Evolutionary conservation across 2,888 invertebrate species (phyloP).

Genomic region (Drosophila lacicola): DNA sequence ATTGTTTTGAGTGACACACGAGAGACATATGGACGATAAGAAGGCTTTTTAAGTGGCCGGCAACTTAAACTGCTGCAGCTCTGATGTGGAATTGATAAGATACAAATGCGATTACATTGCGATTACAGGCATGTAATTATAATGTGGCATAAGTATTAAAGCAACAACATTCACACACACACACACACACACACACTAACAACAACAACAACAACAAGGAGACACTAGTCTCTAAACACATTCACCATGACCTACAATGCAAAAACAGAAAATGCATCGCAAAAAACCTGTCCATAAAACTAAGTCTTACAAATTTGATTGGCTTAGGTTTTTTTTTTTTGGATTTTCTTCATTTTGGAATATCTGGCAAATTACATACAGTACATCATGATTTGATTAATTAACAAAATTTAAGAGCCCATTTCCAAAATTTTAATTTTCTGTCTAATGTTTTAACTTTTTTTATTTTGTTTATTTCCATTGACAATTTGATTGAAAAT

Average conservation of each 20-base stretch:
- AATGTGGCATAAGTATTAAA: conserved; percentile 17
- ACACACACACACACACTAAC: conserved; percentile 3
- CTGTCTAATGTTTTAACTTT: background rate
- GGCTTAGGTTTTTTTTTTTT: background rate
- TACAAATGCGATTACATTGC: conserved; percentile 40
- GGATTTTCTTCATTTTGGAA: background rate
- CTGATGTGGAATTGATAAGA: conserved; percentile 39
- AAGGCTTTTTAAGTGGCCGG: conserved; percentile 23
- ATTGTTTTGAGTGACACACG: background rate
- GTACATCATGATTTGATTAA: background rate
- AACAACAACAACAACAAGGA: conserved; percentile 8
- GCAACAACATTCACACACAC: conserved; percentile 8
- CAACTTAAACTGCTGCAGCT: conserved; percentile 24
- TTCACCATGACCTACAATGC: conserved; percentile 73
- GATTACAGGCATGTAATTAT: conserved; percentile 38
- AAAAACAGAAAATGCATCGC: conserved; percentile 26
- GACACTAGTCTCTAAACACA: conserved; percentile 39
- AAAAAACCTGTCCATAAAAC: conserved; percentile 40
- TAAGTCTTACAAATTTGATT: conserved; percentile 27
- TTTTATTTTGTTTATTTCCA: background rate
- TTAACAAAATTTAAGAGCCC: background rate
- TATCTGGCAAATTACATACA: background rate
- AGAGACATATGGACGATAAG: conserved; percentile 26
- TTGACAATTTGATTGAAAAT: too few species aligned
- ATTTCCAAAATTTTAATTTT: too few species aligned